Conservation (phyloP, 2,888 invertebrate genomes). For the Amphipoea lucens region DNA sequence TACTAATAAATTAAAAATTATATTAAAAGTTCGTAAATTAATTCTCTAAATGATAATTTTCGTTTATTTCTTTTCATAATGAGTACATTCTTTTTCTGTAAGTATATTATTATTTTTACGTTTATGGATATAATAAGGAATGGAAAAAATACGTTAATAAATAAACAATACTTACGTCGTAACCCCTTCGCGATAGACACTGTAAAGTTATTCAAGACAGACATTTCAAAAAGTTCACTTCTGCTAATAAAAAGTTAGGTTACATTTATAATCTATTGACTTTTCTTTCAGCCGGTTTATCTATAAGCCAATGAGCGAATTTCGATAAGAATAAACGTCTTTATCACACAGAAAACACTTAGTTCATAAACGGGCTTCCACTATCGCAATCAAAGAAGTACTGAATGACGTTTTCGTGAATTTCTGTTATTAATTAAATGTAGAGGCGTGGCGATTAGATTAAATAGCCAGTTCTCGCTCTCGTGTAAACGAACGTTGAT, state of each 20-base stretch:
- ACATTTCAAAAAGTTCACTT: conserved; percentile 74
- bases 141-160: background rate
- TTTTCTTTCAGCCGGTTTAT: conserved; percentile 44
- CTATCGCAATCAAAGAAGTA: conserved; percentile 41
- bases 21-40: background rate
- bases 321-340: conserved; percentile 40
- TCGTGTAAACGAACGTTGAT: conserved; percentile 69
- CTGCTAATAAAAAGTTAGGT: conserved; percentile 52
- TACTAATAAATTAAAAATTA: background rate
- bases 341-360: conserved; percentile 58
- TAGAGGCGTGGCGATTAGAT: conserved; percentile 79
- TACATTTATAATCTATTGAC: conserved; percentile 58
- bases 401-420: conserved; percentile 51
- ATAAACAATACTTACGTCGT: conserved; percentile 80
- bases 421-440: conserved; percentile 64
- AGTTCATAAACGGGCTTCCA: conserved; percentile 46
- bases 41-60: no score
- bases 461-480: conserved; percentile 65
- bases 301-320: conserved; percentile 32
- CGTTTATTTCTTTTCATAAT: no score
- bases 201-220: conserved; percentile 85
- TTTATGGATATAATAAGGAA: background rate
- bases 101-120: no score
- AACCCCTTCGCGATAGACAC: conserved; percentile 84
- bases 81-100: background rate